Evolutionary conservation across 1,140 invertebrate genomes (phyloP), one percentile per base, ranked within the genome.

Genomic region (Nephotettix cincticeps): DNA sequence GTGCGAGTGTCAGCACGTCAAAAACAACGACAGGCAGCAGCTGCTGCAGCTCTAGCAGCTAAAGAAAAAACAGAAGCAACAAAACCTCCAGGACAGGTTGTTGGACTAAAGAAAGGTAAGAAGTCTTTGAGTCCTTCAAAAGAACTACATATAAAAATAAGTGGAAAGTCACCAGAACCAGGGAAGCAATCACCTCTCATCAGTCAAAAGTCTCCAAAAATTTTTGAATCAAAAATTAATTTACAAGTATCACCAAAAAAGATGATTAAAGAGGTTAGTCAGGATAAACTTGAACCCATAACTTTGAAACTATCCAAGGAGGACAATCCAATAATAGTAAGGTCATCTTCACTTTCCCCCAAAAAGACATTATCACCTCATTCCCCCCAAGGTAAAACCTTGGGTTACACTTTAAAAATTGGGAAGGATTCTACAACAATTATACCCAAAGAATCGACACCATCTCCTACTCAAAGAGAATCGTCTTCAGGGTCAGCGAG

Each of bases 391-490:
- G 54, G 27, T 14, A 75, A 75, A 67, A 66, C 70, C 23, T 54
- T 75, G n/a, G 74, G 72, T 29, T 75, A 71, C 36, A 75, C 74
- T 25, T 51, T 75, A 13, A 75, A 75, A 63, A 75, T 75, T 32
- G 65, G 69, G 3, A 75, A 75, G 68, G 74, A 75, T 67, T 67
- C 70, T 0, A 73, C 47, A 43, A 72, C 69, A 9, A 75, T 73
- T 43, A 56, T 66, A 23, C 71, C 74, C 2, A 73, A 71, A 54
- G 74, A 69, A 1, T 71, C 71, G 64, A 27, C 66, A 56, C 19
- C 29, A 13, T 19, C 56, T 9, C 45, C 45, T 25, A 54, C 17
- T 54, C n/a, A 11, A 25, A 69, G 28, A 40, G 47, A 69, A 28
- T 23, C 28, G 29, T 54, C 45, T 23, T n/a, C 28, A 51, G 25